Evolutionary conservation across 2,888 invertebrate species (phyloP), one percentile per base, ranked within the genome.

Genomic region (Eumacrocentrus americanus): DNA sequence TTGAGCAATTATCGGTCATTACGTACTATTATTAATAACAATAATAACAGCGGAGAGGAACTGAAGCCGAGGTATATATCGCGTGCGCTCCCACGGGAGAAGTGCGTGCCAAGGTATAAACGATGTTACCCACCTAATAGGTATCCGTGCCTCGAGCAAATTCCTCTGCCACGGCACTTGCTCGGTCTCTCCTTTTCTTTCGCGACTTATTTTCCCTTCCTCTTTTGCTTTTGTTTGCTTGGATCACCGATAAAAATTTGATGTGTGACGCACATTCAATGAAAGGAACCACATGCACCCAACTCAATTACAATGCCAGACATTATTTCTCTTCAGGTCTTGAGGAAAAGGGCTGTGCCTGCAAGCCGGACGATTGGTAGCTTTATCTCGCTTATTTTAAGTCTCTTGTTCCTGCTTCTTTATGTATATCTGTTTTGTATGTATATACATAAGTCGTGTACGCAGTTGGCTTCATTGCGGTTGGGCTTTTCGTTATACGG

Each of bases 81-180:
- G 78, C 78, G 78, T 80, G 80, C 77, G 80, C 79, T 80, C 80
- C 79, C 80, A 80, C 80, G 80, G 77, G 70, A 75, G 72, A 76
- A 76, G 76, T 79, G 78, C 79, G 78, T 78, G 79, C 74, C 65
- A 58, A 61, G 70, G 71, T 71, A 75, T 78, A 78, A 78, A 74
- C 75, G 78, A 74, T 73, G 76, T 75, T 60, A 76, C 72, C 77
- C 71, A 72, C 67, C 75, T 78, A 79, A 79, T 79, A 76, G 76
- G 72, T 70, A 76, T 75, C 76, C 75, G 70, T 73, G 76, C 79
- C 77, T 70, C 71, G 71, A 74, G 79, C 79, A 73, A 78, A 76
- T 76, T 77, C 77, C 72, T 70, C 59, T 25, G 54, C 37, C 53
- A 42, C 29, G 16, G 22, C 51, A 34, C 29, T 46, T 40, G 38